phyloP scores from a whole-genome alignment of 2,797 vertebrate species.

The Eospalax fontanierii region DNA sequence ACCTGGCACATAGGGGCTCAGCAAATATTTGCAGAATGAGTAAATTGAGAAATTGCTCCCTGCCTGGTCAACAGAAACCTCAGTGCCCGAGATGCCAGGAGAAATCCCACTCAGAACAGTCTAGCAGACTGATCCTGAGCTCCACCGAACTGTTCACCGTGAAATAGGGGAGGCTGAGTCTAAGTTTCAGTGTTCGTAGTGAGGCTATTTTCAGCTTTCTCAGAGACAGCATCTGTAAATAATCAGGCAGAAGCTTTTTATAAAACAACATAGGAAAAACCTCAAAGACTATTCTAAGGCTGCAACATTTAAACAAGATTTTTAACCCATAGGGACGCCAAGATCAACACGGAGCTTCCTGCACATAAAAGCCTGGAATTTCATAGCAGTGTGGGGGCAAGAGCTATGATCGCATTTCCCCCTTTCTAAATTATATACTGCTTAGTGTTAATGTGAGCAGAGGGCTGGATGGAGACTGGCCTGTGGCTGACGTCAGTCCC shows the following conservation, averaged over 20 bases:
- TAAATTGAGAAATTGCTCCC: not conserved
- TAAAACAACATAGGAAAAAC: slow-evolving; percentile 92
- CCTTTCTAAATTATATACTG: slow-evolving; percentile 87
- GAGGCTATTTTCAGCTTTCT: slow-evolving; percentile 91
- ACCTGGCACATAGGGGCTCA: not conserved
- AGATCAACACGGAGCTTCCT: slow-evolving; percentile 95
- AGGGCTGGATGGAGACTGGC: slow-evolving; percentile 84
- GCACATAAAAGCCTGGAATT: slow-evolving; percentile 93
- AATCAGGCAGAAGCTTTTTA: slow-evolving; percentile 93
- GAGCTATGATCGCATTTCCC: slow-evolving; percentile 93
- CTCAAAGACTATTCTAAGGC: slow-evolving; percentile 93
- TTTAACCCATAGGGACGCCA: slow-evolving; percentile 92
- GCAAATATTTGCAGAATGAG: not conserved
- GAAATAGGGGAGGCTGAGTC: slow-evolving; percentile 84
- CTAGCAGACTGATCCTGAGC: slow-evolving; percentile 40
- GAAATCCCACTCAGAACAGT: not conserved
- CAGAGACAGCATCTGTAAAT: slow-evolving; percentile 93
- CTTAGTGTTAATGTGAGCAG: slow-evolving; percentile 86
- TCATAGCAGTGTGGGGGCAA: slow-evolving; percentile 92
- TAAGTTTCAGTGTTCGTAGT: slow-evolving; percentile 87
- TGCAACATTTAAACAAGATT: slow-evolving; percentile 95
- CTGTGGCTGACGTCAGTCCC: slow-evolving; percentile 81
- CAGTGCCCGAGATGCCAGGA: not conserved
- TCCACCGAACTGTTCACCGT: slow-evolving; percentile 79
- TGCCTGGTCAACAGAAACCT: slow-evolving; percentile 46